Evolutionary conservation across 1,140 invertebrate species (phyloP).

Genomic region (Colletes gigas): DNA sequence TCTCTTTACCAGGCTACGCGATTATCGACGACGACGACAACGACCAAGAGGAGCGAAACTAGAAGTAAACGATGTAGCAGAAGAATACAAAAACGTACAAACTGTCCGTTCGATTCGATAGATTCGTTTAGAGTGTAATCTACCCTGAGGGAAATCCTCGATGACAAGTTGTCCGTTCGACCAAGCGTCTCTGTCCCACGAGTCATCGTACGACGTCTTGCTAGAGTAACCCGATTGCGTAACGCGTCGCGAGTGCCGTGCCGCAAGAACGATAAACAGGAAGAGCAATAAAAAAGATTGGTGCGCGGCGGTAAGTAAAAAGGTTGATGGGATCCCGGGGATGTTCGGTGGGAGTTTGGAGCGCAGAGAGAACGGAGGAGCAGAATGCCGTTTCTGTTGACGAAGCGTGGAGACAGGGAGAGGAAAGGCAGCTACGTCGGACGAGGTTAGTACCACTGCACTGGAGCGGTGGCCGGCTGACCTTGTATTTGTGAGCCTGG

Average conservation of each 20-base stretch:
- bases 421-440: constrained; percentile 28
- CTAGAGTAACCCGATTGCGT: constrained; percentile 43
- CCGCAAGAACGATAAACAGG: constrained; percentile 43
- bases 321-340: constrained; percentile 15
- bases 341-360: too few species aligned
- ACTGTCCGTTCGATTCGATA: too few species aligned
- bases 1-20: too few species aligned
- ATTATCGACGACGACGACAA: too few species aligned
- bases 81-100: too few species aligned
- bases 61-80: too few species aligned
- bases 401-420: constrained; percentile 25
- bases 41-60: too few species aligned
- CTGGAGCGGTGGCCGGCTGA: constrained; percentile 77
- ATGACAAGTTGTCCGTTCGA: neutral
- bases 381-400: constrained; percentile 48
- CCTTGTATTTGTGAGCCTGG: constrained; percentile 75
- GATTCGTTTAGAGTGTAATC: too few species aligned
- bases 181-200: too few species aligned
- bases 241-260: constrained; percentile 20
- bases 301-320: constrained; percentile 31
- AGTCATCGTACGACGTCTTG: neutral
- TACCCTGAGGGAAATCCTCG: too few species aligned
- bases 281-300: constrained; percentile 46
- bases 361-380: neutral
- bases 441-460: constrained; percentile 74